phyloP scores from a whole-genome alignment of 2,113 vertebrate species.

The Numenius arquata region DNA sequence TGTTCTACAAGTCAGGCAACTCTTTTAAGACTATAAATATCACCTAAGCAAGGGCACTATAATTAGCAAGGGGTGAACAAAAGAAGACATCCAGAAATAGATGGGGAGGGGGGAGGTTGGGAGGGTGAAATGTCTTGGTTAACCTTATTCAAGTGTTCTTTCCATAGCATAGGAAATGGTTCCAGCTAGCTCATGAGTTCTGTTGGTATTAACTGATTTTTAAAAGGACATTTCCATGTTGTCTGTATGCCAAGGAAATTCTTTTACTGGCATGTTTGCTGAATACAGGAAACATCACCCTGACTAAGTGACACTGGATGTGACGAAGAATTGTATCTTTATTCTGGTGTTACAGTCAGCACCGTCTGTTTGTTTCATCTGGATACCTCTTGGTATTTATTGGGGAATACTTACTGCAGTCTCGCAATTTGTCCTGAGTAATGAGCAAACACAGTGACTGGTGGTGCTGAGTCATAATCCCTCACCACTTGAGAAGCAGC shows the following conservation, averaged over 20 bases:
- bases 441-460: not conserved
- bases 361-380: not conserved
- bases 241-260: slow-evolving; percentile 75
- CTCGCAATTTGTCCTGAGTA: not conserved
- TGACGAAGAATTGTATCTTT: slow-evolving; percentile 68
- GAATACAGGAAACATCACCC: slow-evolving; percentile 69
- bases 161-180: slow-evolving; percentile 77
- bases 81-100: slow-evolving; percentile 90
- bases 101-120: slow-evolving; percentile 72
- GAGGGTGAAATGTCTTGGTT: slow-evolving; percentile 70
- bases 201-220: slow-evolving; percentile 72
- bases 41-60: slow-evolving; percentile 80
- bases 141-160: slow-evolving; percentile 85
- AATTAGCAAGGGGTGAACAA: slow-evolving; percentile 92
- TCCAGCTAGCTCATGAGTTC: slow-evolving; percentile 68
- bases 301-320: slow-evolving; percentile 68
- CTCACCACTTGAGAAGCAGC: not conserved
- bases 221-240: slow-evolving; percentile 74
- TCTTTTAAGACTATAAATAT: slow-evolving; percentile 88
- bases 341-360: slow-evolving; percentile 46
- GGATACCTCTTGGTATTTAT: slow-evolving; percentile 46
- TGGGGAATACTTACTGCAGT: not conserved
- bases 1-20: slow-evolving; percentile 75
- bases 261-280: slow-evolving; percentile 72
- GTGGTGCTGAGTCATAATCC: slow-evolving; percentile 20